These are phyloP conservation scores for Lamproptera curius DNA, from an alignment of 2,888 invertebrate genomes.

Conservation along the genomic window DNA sequence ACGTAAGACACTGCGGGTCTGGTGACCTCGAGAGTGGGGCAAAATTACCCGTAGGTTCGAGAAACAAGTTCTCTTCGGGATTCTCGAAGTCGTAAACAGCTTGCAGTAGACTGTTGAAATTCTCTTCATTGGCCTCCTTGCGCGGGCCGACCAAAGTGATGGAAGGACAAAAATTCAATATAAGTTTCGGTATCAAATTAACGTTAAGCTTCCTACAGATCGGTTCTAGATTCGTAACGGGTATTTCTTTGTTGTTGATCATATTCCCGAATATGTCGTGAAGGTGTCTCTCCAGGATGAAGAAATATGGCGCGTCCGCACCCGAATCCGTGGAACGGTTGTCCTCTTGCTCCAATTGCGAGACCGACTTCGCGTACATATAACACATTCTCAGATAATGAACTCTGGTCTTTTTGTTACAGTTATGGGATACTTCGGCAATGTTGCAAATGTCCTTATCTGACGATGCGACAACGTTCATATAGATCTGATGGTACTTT, in stretches of 20 bases:
- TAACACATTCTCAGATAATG: conserved; percentile 76
- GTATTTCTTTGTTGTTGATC: conserved; percentile 82
- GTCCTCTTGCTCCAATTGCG: conserved; percentile 66
- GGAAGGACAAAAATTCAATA: conserved; percentile 84
- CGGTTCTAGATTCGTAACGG: conserved; percentile 82
- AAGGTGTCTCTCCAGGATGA: conserved; percentile 72
- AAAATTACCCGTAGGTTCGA: conserved; percentile 63
- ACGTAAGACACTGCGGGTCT: conserved; percentile 76
- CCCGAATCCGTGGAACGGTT: conserved; percentile 40
- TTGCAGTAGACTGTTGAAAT: conserved; percentile 58
- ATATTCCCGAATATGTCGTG: conserved; percentile 81
- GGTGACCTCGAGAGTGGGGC: conserved; percentile 65
- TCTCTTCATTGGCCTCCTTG: conserved; percentile 57
- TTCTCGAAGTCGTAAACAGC: conserved; percentile 65
- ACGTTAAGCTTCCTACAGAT: conserved; percentile 84
- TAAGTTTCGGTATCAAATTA: conserved; percentile 85
- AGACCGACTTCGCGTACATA: conserved; percentile 78
- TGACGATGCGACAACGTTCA: conserved; percentile 67
- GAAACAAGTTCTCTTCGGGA: conserved; percentile 66
- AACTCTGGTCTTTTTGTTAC: conserved; percentile 55
- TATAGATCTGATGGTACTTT: conserved; percentile 71
- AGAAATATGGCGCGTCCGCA: conserved; percentile 62
- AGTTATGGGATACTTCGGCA: conserved; percentile 55
- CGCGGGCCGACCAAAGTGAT: conserved; percentile 65
- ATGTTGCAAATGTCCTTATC: conserved; percentile 68